Evolutionary conservation across 1,140 invertebrate genomes (phyloP), one percentile per base, ranked within the genome.

Genomic region (Megalopta genalis): DNA sequence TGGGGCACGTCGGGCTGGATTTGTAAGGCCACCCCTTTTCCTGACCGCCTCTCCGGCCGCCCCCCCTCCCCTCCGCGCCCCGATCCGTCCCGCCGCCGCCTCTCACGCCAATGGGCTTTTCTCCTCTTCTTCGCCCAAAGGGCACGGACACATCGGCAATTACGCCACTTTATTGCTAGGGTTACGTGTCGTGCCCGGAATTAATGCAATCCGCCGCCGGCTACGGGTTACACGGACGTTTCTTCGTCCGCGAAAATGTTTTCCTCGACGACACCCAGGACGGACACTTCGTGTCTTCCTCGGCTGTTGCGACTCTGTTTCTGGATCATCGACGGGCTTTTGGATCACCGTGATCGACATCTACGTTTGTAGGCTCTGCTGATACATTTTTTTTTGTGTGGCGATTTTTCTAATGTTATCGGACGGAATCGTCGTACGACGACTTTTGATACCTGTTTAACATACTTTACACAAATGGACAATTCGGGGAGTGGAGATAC

Each of bases 111-210:
- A 60, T 57, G 76, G 76, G 82, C 60, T 87, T 70, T 70, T 82
- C 77, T 82, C 64, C 63, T 70, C 65, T 63, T 74, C 63, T 63
- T 67, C 54, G 79, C 82, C 84, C 70, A 72, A 83, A 82, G 86
- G 83, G 87, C 81, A 82, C 69, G 77, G 80, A 83, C 86, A 75
- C 88, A 86, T 89, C 85, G 86, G 86, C 88, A 89, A 90, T 90
- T 88, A 90, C 85, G 85, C 80, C 81, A 86, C 86, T 89, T 90
- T 89, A 89, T 90, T 87, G 87, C 77, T 88, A 85, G 85, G 86
- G 88, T 89, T 88, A 87, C 84, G 88, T 87, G 82, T 88, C 85
- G 86, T 82, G 82, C 73, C 64, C 82, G 82, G 87, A 90, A 90
- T 89, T 87, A 90, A 88, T 88, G 88, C 87, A 85, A 89, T 88